Percentiles rank a stretch among this genome's conserved stretches.
Conservation (phyloP, 1,140 invertebrate species). For the Habropoda laboriosa region DNA sequence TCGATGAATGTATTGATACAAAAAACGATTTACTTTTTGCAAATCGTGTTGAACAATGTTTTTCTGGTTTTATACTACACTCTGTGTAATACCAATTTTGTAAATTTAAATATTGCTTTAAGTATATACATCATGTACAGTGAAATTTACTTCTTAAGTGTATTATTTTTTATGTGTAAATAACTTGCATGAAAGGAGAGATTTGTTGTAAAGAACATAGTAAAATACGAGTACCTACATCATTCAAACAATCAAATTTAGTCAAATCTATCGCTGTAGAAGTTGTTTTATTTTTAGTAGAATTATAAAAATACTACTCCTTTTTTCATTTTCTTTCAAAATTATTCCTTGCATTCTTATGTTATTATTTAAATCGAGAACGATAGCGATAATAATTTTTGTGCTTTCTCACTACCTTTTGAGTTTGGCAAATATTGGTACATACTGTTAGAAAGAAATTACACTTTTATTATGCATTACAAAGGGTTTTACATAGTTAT, state of each 20-base stretch:
- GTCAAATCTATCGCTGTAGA: conserved; percentile 9
- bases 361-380: conserved; percentile 4
- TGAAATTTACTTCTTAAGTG: conserved; percentile 36
- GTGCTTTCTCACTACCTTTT: neutral
- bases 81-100: conserved; percentile 49
- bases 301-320: neutral
- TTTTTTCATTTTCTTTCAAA: conserved; percentile 14
- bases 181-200: conserved; percentile 36
- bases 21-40: conserved; percentile 25
- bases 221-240: conserved; percentile 13
- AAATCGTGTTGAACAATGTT: conserved; percentile 21
- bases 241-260: conserved; percentile 20
- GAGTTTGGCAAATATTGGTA: conserved; percentile 15
- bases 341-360: neutral
- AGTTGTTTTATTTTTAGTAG: conserved; percentile 1
- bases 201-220: conserved; percentile 37
- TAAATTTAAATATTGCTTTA: conserved; percentile 47
- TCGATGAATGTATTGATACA: conserved; percentile 4
- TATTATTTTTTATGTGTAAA: conserved; percentile 52
- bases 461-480: conserved; percentile 17
- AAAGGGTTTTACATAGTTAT: conserved; percentile 36
- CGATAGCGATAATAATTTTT: neutral
- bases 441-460: conserved; percentile 8
- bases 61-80: conserved; percentile 38
- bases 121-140: conserved; percentile 46